Conservation (phyloP, 2,888 invertebrate species). For the Stomorhina lunata region DNA sequence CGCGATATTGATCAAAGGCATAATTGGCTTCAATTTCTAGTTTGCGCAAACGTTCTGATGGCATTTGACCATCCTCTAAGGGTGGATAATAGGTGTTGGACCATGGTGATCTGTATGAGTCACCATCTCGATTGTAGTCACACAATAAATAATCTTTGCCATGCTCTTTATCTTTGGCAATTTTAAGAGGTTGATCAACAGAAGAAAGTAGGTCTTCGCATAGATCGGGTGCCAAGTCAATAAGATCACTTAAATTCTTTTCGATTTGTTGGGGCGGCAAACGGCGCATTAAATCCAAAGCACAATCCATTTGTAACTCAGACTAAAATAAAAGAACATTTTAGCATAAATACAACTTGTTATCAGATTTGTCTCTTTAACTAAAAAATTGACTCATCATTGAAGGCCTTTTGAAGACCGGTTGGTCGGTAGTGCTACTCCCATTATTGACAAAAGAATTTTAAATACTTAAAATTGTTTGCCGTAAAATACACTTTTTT, state of each 20-base stretch:
- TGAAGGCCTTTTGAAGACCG: constrained; percentile 17
- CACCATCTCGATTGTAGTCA: constrained; percentile 99
- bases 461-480: not conserved
- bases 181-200: constrained; percentile 98
- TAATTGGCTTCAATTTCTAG: constrained; percentile 98
- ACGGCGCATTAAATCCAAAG: constrained; percentile 98
- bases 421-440: constrained; percentile 9
- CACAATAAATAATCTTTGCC: constrained; percentile 98
- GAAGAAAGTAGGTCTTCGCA: constrained; percentile 98
- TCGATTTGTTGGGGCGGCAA: constrained; percentile 99
- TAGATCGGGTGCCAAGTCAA: constrained; percentile 96
- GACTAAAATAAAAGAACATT: constrained; percentile 82
- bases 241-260: constrained; percentile 98
- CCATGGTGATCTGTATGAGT: constrained; percentile 99
- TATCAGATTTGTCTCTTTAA: not conserved
- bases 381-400: constrained; percentile 36
- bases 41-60: constrained; percentile 96
- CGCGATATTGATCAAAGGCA: constrained; percentile 99
- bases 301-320: constrained; percentile 99
- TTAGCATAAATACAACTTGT: not conserved
- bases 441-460: not conserved
- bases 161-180: constrained; percentile 95
- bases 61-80: constrained; percentile 98
- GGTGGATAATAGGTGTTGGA: constrained; percentile 99
- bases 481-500: not conserved